Conservation (phyloP, 2,888 invertebrate species). For the Apotomis turbidana region DNA sequence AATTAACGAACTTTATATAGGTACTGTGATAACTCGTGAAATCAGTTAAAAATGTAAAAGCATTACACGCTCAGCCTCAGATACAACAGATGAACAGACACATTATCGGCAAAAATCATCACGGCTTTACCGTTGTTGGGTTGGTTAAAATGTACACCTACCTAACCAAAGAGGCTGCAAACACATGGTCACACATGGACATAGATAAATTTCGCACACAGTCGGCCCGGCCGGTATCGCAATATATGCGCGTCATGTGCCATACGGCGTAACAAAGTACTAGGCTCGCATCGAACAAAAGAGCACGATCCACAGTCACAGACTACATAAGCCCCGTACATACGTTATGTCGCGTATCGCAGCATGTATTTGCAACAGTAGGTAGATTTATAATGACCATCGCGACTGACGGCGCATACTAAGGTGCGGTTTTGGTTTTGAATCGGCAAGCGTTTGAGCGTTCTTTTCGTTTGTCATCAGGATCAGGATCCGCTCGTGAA, state of each 20-base stretch:
- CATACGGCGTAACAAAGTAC: constrained; percentile 48
- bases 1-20: too few relatives aligned
- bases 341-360: constrained; percentile 1
- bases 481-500: background rate
- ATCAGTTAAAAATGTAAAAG: too few relatives aligned
- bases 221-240: constrained; percentile 33
- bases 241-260: constrained; percentile 40
- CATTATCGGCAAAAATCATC: too few relatives aligned
- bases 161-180: background rate
- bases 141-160: too few relatives aligned
- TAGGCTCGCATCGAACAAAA: constrained; percentile 44
- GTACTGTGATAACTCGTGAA: too few relatives aligned
- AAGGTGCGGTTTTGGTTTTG: too few relatives aligned
- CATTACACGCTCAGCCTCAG: too few relatives aligned
- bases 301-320: constrained; percentile 1
- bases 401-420: background rate
- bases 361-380: background rate
- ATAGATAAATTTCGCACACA: constrained; percentile 7
- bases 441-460: too few relatives aligned
- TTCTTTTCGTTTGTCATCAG: background rate
- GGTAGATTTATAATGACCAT: background rate
- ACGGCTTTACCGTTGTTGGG: too few relatives aligned
- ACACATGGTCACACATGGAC: constrained; percentile 1
- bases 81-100: too few relatives aligned
- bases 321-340: background rate